A percentile compares a stretch with the other conserved stretches of the same genome.
Conservation (phyloP, 2,888 invertebrate genomes). For the Acanthococcus lagerstroemiae region DNA sequence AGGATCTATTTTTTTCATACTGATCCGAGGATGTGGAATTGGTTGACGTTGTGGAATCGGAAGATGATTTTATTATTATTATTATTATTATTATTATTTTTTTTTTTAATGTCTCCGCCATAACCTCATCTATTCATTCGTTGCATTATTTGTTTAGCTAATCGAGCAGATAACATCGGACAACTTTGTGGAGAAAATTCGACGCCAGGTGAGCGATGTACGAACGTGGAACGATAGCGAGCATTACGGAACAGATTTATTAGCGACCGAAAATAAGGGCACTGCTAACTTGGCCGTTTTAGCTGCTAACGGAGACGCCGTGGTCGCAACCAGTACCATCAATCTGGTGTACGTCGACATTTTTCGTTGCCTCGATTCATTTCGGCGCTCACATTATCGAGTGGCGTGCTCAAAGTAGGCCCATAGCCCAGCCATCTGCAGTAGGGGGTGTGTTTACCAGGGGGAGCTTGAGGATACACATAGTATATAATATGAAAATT, state of each 20-base stretch:
- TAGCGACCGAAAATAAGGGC: slow-evolving; percentile 40
- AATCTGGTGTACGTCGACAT: slow-evolving; percentile 53
- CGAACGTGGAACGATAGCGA: slow-evolving; percentile 45
- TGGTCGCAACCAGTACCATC: slow-evolving; percentile 84
- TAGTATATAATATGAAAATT: too few species aligned
- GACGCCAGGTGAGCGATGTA: slow-evolving; percentile 35
- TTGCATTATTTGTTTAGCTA: slow-evolving; percentile 14
- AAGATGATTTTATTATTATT: too few species aligned
- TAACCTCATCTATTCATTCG: background rate
- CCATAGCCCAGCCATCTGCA: too few species aligned
- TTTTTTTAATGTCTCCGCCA: background rate
- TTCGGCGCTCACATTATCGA: too few species aligned
- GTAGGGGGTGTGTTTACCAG: too few species aligned
- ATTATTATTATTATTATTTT: background rate
- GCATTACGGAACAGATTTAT: slow-evolving; percentile 36
- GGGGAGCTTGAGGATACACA: too few species aligned
- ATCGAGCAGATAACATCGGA: slow-evolving; percentile 21
- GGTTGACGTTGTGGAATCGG: too few species aligned
- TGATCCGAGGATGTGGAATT: too few species aligned
- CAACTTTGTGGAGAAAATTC: slow-evolving; percentile 13
- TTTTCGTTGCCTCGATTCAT: too few species aligned
- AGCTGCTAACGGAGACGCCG: slow-evolving; percentile 74
- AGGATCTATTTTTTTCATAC: too few species aligned
- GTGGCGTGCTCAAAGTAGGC: too few species aligned
- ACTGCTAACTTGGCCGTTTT: slow-evolving; percentile 76